Base-by-base conservation (phyloP, 2,797 vertebrate genomes). In the Acestrorhynchus altus region DNA sequence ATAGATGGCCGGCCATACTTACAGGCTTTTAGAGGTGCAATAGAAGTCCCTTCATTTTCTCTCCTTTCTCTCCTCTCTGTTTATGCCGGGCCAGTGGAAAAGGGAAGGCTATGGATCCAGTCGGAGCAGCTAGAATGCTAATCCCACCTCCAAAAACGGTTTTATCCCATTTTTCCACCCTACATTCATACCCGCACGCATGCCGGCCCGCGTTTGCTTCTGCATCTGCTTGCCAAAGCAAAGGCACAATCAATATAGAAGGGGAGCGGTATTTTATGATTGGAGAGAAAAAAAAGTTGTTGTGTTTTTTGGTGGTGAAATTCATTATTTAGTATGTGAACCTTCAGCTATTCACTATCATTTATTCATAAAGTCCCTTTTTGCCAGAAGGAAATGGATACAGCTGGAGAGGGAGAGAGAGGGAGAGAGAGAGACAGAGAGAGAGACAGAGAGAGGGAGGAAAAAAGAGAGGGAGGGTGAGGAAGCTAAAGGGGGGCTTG, bases 261-360 rank as follows among this genome's bases (percentile, higher is more conserved):
- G 98, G 97, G 96, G 96, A 98, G 97, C 95, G 95, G 95, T 98
- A 98, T 97, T 99, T 98, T 99, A 99, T 99, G 98, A 99, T 98
- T 98, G 98, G 98, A 99, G 97, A 56, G 52, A 15, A 15, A 52
- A 52, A 56, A 98, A 99, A 68, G 97, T 99, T 99, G 98, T 99
- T 99, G 97, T 99, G 98, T 99, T 99, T 79, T 99, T 99, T 98
- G 98, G 98, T 98, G 97, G 97, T 98, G 98, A 99, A 99, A 99
- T 99, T 98, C 97, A 99, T 99, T 99, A 99, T 99, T 99, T 99
- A 99, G 98, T 99, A 99, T 99, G 96, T 99, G 98, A 99, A 99
- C 97, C 98, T 98, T 99, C 97, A 99, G 98, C 97, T 98, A 98
- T 99, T 99, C 97, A 97, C 95, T 99, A 99, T 99, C 98, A 99